Percentiles rank a stretch among this genome's conserved stretches.
Conservation (phyloP, 1,140 invertebrate genomes). For the Magallana angulata region DNA sequence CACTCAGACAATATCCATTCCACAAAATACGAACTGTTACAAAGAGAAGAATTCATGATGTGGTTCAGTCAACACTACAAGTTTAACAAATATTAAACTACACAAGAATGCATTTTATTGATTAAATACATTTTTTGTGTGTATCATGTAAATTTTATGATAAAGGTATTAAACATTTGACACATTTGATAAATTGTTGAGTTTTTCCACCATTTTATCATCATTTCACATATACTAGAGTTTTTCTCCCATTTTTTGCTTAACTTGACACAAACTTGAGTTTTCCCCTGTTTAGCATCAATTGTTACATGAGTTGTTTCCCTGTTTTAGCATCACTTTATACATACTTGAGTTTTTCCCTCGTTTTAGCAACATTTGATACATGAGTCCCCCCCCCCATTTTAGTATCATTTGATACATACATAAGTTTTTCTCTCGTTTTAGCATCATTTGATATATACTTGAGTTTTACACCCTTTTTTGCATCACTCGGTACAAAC, state of each 20-base stretch:
- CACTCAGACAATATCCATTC: too few relatives aligned
- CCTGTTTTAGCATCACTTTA: slow-evolving; percentile 82
- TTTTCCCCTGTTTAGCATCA: neutral
- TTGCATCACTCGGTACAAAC: slow-evolving; percentile 75
- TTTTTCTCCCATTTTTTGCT: too few relatives aligned
- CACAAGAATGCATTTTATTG: too few relatives aligned
- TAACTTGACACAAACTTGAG: neutral
- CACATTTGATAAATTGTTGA: too few relatives aligned
- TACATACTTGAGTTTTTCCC: slow-evolving; percentile 68
- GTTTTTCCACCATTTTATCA: neutral
- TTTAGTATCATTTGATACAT: slow-evolving; percentile 73
- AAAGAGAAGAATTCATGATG: too few relatives aligned
- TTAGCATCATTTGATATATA: slow-evolving; percentile 81
- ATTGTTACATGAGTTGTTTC: slow-evolving; percentile 67
- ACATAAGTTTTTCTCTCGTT: slow-evolving; percentile 83
- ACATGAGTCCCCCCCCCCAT: neutral
- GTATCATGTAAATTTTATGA: too few relatives aligned
- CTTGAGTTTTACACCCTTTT: slow-evolving; percentile 83
- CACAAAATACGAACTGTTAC: too few relatives aligned
- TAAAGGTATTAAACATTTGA: too few relatives aligned
- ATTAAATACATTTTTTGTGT: too few relatives aligned
- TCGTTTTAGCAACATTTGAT: too few relatives aligned
- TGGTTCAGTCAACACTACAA: too few relatives aligned
- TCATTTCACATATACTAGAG: neutral
- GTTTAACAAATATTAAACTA: too few relatives aligned